phyloP scores from a whole-genome alignment of 2,113 vertebrate genomes.

The Notechis scutatus region DNA sequence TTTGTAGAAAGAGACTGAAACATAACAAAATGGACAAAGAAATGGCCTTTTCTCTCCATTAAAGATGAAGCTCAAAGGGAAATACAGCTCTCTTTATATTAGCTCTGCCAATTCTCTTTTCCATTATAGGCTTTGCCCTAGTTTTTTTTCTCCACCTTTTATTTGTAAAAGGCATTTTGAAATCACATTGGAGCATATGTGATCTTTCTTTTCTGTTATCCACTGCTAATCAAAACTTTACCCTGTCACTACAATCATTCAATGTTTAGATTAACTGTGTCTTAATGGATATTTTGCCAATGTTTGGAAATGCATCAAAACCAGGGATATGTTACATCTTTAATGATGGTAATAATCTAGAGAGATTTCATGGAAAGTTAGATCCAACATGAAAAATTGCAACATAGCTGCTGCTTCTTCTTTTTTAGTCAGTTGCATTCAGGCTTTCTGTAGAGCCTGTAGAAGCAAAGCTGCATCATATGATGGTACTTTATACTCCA shows the following conservation, averaged over 20 bases:
- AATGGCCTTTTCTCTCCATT: conserved; percentile 30
- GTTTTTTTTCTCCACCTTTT: conserved; percentile 30
- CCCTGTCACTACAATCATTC: neutral
- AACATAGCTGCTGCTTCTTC: neutral
- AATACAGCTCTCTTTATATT: conserved; percentile 38
- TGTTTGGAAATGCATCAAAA: neutral
- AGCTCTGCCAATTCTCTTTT: conserved; percentile 42
- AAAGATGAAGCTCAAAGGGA: conserved; percentile 12
- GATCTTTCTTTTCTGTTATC: conserved; percentile 33
- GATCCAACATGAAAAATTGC: conserved; percentile 39
- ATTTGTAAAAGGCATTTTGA: conserved; percentile 19
- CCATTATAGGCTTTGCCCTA: conserved; percentile 29
- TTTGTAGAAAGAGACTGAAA: neutral
- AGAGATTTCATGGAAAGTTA: conserved; percentile 22
- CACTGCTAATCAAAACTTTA: conserved; percentile 30
- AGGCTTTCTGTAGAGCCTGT: neutral
- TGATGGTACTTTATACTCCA: neutral
- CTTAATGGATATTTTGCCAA: neutral
- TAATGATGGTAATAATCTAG: conserved; percentile 17
- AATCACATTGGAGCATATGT: conserved; percentile 41
- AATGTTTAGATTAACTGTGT: neutral
- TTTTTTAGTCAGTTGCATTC: neutral
- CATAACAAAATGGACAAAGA: neutral
- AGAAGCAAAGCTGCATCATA: neutral
- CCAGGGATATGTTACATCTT: conserved; percentile 10